A percentile compares a stretch with the other conserved stretches of the same genome.
Conservation (phyloP, 2,113 vertebrate genomes). For the Dicrurus megarhynchus region DNA sequence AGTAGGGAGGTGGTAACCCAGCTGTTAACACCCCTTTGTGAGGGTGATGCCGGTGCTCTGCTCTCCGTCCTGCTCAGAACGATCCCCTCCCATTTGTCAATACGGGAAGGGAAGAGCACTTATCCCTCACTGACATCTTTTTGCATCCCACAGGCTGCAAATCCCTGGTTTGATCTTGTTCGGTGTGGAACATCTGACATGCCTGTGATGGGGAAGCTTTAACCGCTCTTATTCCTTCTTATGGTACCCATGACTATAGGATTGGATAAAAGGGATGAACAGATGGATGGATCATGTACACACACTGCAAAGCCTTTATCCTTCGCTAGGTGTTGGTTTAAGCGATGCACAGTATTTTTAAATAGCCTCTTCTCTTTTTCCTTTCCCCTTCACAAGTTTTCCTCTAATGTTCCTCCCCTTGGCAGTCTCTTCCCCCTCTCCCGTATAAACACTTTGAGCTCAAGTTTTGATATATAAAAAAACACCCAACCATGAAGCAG, state of each 20-base stretch:
- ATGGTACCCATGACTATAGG: conserved; percentile 41
- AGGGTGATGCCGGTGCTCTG: background rate
- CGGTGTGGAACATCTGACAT: conserved; percentile 35
- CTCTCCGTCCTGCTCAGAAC: background rate
- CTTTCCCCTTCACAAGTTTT: conserved; percentile 55
- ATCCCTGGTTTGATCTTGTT: conserved; percentile 55
- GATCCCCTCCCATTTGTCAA: background rate
- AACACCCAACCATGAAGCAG: conserved; percentile 12
- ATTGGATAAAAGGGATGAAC: conserved; percentile 57
- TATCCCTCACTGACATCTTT: conserved; percentile 4
- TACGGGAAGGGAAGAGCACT: background rate
- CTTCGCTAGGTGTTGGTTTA: conserved; percentile 48
- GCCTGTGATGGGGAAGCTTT: conserved; percentile 48
- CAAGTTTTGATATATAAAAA: conserved; percentile 21
- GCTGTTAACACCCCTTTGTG: background rate
- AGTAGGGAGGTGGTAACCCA: background rate
- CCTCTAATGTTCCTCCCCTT: conserved; percentile 11
- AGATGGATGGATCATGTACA: conserved; percentile 46
- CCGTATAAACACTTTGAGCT: conserved; percentile 37
- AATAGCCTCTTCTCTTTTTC: conserved; percentile 40
- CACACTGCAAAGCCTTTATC: conserved; percentile 41
- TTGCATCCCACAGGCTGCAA: conserved; percentile 56
- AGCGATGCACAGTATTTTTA: conserved; percentile 38
- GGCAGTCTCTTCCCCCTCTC: background rate
- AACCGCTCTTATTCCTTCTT: conserved; percentile 17